phyloP scores from a whole-genome alignment of 2,113 vertebrate genomes.

The Columba livia region DNA sequence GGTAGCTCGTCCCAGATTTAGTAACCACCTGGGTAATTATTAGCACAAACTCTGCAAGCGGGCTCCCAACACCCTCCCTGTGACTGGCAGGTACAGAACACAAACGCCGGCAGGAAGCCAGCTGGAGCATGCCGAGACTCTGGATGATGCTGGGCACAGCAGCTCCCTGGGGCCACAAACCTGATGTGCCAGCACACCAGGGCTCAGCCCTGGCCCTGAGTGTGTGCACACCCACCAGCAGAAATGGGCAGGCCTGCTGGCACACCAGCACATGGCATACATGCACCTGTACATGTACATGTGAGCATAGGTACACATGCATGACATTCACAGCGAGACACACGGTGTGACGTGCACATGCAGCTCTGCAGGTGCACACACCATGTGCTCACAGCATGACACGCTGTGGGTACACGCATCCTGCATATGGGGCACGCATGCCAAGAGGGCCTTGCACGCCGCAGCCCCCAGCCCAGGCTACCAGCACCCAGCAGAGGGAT shows the following conservation, averaged over 20 bases:
- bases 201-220: not conserved
- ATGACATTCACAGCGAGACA: fast-evolving
- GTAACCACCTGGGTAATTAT: not conserved
- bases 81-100: not conserved
- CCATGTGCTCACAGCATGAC: fast-evolving
- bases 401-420: fast-evolving
- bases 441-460: fast-evolving
- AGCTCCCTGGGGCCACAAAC: not conserved
- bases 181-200: fast-evolving
- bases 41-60: not conserved
- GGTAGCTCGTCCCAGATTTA: not conserved
- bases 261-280: fast-evolving
- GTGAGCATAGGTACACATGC: fast-evolving
- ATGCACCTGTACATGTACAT: fast-evolving
- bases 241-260: not conserved
- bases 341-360: fast-evolving
- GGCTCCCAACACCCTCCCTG: not conserved
- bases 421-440: fast-evolving
- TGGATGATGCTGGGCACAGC: fast-evolving
- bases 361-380: fast-evolving
- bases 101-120: not conserved
- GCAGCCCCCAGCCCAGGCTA: not conserved
- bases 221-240: fast-evolving
- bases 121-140: not conserved
- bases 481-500: fast-evolving